Conservation (phyloP, 2,797 vertebrate genomes). For the Cossypha niveicapilla region DNA sequence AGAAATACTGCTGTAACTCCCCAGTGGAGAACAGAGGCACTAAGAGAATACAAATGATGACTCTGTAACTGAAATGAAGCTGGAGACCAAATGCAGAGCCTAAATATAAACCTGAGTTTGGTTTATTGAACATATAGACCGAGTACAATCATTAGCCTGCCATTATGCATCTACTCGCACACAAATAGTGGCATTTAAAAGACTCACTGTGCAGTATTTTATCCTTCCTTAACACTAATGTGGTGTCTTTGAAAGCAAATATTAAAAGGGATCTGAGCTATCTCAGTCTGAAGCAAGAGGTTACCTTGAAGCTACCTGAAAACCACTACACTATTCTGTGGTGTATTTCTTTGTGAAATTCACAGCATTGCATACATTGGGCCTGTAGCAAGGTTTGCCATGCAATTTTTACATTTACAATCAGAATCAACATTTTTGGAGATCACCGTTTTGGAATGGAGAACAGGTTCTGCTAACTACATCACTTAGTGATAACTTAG, state of each 20-base stretch:
- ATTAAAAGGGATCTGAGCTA: background rate
- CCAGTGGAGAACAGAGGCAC: background rate
- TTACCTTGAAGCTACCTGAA: background rate
- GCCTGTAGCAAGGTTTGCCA: no score
- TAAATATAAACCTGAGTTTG: background rate
- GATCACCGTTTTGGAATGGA: background rate
- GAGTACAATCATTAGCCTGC: background rate
- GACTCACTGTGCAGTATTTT: background rate
- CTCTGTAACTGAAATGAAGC: background rate
- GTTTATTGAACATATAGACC: background rate
- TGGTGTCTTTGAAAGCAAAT: background rate
- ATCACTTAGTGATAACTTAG: background rate
- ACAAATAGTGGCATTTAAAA: slow-evolving; percentile 9
- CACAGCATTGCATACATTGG: background rate
- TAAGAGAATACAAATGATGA: background rate
- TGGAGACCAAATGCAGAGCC: background rate
- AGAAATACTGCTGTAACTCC: background rate
- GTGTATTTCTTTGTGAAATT: background rate
- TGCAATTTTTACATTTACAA: background rate
- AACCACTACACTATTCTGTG: background rate
- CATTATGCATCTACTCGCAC: background rate
- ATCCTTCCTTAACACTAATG: background rate
- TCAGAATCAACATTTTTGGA: background rate
- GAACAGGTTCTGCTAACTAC: background rate
- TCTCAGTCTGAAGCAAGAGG: background rate